A percentile compares a stretch with the other conserved stretches of the same genome.
Evolutionary conservation across 2,797 vertebrate species (phyloP).

Genomic region (Phoeniculus purpureus): DNA sequence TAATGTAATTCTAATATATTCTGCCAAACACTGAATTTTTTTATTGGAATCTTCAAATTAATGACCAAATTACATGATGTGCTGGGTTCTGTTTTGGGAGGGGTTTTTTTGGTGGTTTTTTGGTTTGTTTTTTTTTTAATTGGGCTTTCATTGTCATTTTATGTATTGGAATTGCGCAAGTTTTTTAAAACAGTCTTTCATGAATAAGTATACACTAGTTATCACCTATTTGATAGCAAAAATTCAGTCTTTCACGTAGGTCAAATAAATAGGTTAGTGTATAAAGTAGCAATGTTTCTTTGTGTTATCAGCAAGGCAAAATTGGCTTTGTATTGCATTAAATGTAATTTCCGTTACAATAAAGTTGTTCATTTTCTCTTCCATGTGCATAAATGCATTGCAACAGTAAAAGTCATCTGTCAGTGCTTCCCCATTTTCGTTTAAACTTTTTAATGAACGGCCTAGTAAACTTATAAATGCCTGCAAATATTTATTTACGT

Average conservation of each 20-base stretch:
- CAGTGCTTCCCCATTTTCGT: background rate
- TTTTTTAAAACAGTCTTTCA: background rate
- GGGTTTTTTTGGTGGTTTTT: no score
- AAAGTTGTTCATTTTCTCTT: conserved; percentile 15
- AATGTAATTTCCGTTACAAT: background rate
- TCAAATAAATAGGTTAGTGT: background rate
- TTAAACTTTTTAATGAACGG: background rate
- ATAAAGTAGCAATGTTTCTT: background rate
- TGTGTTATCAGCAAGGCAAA: background rate
- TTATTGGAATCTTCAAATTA: background rate
- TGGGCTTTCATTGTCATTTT: background rate
- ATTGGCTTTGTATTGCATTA: background rate
- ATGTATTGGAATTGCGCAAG: background rate
- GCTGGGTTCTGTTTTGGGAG: background rate
- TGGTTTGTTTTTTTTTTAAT: background rate
- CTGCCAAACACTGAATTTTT: background rate
- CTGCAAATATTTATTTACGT: background rate
- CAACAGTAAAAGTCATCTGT: background rate
- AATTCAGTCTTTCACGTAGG: background rate
- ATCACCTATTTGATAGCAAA: background rate
- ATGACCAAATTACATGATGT: background rate
- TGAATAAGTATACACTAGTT: background rate
- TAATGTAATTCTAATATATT: background rate
- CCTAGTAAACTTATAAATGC: conserved; percentile 3
- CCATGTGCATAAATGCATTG: background rate